Base-by-base conservation (phyloP, 1,140 invertebrate genomes). In the Magallana ariakensis region DNA sequence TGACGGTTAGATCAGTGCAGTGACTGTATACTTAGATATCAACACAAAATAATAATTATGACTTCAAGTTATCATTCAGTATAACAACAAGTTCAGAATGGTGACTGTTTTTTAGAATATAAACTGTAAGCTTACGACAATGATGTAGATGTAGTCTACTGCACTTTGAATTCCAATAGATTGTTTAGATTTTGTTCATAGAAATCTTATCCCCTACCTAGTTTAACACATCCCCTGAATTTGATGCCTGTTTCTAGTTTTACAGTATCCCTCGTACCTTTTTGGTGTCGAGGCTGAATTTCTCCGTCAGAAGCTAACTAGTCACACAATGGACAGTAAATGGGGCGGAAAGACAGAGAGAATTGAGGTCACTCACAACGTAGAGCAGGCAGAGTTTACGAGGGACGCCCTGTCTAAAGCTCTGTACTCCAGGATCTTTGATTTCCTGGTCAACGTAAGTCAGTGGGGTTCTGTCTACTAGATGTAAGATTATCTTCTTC, bases 371-470 rank as follows among this genome's bases (percentile, higher is more conserved):
- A 94, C 93, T 57, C 89, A 93, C 33, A 94, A 94, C 87, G 91
- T 93, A 15, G 92, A 94, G 62, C 97, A 97, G 93, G 96, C 96
- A 11, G 94, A 95, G 80, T 96, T 96, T 89, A 96, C 96, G 2
- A 91, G 96, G 87, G 96, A 97, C 93, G 97, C 97, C 15, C 95
- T 97, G 26, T 96, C 96, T 57, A 97, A 97, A 93, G 96, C 96
- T 62, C 93, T 97, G 33, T 97, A 97, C 93, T 94, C 96, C 0
- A 93, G 96, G 85, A 92, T 97, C 0, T 97, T 97, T 93, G 97
- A 97, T 93, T 97, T 95, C 92, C 94, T 97, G 11, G 96, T 97
- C 80, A 94, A 96, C 94, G 96, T 97, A 93, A 93, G 91, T 58
- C n/a, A 58, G 8, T 16, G 55, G 33, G 33, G 2, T 46, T 46